phyloP scores from a whole-genome alignment of 2,888 invertebrate genomes.

The Phengaris arion region DNA sequence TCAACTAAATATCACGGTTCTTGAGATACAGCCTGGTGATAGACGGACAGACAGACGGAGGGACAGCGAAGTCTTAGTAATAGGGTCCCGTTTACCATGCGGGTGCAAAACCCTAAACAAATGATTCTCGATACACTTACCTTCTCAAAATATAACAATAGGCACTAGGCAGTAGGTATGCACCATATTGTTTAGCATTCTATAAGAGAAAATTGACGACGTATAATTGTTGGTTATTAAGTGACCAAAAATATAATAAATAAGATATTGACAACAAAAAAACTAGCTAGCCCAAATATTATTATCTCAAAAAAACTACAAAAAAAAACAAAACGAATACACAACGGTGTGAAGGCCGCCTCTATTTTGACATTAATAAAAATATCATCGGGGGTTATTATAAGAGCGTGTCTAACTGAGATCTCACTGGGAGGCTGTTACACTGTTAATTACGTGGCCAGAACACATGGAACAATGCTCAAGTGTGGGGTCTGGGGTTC shows the following conservation, averaged over 20 bases:
- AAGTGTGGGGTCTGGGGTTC: conserved; percentile 65
- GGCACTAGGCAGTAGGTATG: no score
- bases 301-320: not conserved
- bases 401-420: conserved; percentile 77
- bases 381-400: conserved; percentile 78
- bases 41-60: no score
- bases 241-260: not conserved
- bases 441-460: conserved; percentile 76
- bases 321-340: conserved; percentile 39
- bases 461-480: conserved; percentile 74
- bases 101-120: no score
- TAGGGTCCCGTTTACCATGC: no score
- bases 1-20: no score
- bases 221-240: not conserved
- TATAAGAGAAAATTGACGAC: not conserved
- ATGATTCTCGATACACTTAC: no score
- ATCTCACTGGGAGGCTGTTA: conserved; percentile 76
- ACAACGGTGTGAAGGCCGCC: conserved; percentile 57
- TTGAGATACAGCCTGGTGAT: no score
- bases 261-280: conserved; percentile 15
- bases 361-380: conserved; percentile 80
- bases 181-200: not conserved
- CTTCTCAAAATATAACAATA: no score
- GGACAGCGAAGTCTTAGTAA: no score
- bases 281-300: not conserved